Conservation (phyloP, 2,797 vertebrate genomes). For the Melanotaenia nigrans region DNA sequence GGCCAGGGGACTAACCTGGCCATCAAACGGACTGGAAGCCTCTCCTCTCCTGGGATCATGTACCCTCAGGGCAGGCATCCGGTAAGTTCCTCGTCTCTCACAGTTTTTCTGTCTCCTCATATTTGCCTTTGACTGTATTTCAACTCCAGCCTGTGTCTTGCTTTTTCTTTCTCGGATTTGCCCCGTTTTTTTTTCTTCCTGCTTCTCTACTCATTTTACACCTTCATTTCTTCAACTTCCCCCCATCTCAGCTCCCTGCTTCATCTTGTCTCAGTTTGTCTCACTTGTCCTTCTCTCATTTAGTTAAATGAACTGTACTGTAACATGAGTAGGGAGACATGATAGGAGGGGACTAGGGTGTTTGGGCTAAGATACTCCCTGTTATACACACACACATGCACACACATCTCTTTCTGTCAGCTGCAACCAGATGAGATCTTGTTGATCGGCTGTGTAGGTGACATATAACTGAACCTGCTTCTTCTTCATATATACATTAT, state of each 20-base stretch:
- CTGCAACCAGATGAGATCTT: constrained; percentile 72
- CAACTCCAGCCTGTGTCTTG: constrained; percentile 11
- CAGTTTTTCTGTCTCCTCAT: constrained; percentile 3
- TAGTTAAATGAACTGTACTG: constrained; percentile 48
- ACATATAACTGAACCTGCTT: constrained; percentile 50
- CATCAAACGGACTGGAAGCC: constrained; percentile 79
- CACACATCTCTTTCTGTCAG: constrained; percentile 45
- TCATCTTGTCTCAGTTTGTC: constrained; percentile 16
- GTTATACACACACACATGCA: constrained; percentile 44
- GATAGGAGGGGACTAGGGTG: constrained; percentile 16
- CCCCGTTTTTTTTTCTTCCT: constrained; percentile 1
- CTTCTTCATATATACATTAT: constrained; percentile 30
- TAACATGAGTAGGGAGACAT: constrained; percentile 57
- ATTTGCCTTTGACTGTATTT: constrained; percentile 12
- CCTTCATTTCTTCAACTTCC: constrained; percentile 4
- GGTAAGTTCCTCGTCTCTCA: constrained; percentile 80
- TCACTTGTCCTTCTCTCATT: constrained; percentile 16
- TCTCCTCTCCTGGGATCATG: constrained; percentile 87
- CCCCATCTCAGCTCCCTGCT: neutral
- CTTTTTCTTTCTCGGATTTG: constrained; percentile 27
- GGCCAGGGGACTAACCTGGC: constrained; percentile 80
- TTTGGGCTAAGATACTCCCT: constrained; percentile 53
- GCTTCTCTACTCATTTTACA: neutral
- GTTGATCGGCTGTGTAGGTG: constrained; percentile 66
- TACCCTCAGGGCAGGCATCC: constrained; percentile 93